Conservation (phyloP, 2,113 vertebrate species). For the Anolis sagrei region DNA sequence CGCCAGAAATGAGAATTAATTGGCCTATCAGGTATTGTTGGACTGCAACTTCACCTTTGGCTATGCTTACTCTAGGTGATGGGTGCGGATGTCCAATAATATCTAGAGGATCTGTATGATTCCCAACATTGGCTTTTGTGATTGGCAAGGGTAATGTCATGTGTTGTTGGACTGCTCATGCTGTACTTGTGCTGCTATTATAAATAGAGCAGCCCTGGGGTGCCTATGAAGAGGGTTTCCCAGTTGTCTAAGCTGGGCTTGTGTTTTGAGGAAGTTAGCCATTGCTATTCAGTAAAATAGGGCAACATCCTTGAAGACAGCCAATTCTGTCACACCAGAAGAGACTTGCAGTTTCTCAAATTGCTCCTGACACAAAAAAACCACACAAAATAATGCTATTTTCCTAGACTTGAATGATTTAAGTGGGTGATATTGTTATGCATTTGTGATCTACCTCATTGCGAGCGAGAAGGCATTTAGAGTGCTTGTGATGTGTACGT, state of each 20-base stretch:
- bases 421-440: conserved; percentile 25
- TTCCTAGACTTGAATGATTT: conserved; percentile 42
- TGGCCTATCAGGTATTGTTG: no score
- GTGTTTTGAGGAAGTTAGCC: conserved; percentile 38
- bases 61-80: no score
- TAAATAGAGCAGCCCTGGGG: conserved; percentile 32
- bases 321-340: no score
- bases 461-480: conserved; percentile 55
- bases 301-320: no score
- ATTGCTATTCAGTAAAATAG: conserved; percentile 3
- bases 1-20: no score
- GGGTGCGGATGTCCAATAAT: no score
- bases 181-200: conserved; percentile 29
- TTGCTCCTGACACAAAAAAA: no score
- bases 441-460: conserved; percentile 37
- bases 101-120: no score
- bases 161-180: background rate
- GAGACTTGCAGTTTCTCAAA: no score
- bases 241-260: background rate
- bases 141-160: background rate
- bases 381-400: conserved; percentile 24
- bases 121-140: background rate
- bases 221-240: conserved; percentile 11
- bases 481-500: conserved; percentile 72
- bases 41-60: no score